These are phyloP conservation scores for Lordiphosa andalusiaca DNA, from an alignment of 2,888 invertebrate species.

Conservation along the genomic window DNA sequence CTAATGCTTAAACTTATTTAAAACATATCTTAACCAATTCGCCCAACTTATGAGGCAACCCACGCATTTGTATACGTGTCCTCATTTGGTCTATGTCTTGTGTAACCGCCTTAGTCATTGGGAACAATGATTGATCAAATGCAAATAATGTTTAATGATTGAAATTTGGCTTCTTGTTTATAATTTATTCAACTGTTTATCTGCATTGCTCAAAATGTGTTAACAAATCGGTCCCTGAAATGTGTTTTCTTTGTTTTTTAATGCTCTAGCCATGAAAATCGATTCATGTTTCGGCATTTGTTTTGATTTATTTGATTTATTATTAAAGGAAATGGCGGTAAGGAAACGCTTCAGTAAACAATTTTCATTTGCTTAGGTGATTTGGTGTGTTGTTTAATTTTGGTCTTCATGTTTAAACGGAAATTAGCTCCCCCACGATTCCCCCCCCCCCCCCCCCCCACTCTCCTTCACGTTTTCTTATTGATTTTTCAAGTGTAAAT, in stretches of 20 bases:
- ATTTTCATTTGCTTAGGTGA: constrained; percentile 1
- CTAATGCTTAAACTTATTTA: too few relatives aligned
- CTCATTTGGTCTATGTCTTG: background rate
- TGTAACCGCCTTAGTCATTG: constrained; percentile 13
- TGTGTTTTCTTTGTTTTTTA: constrained; percentile 43
- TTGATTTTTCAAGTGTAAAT: constrained; percentile 19
- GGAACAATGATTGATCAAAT: constrained; percentile 40
- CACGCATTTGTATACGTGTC: too few relatives aligned
- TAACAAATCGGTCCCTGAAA: constrained; percentile 5
- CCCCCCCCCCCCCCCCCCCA: background rate
- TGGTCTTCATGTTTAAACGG: constrained; percentile 2
- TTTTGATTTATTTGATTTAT: constrained; percentile 60
- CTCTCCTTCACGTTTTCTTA: constrained; percentile 9
- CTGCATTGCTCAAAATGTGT: background rate
- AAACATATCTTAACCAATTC: too few relatives aligned
- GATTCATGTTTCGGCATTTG: constrained; percentile 62
- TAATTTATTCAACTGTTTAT: constrained; percentile 29
- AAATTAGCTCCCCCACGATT: constrained; percentile 10
- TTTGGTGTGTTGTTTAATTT: constrained; percentile 50
- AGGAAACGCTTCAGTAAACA: constrained; percentile 36
- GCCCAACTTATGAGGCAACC: background rate
- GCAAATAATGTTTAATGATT: constrained; percentile 19
- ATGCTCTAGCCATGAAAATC: constrained; percentile 55
- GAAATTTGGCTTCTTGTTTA: constrained; percentile 27
- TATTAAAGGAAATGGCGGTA: constrained; percentile 23